Evolutionary conservation across 2,888 invertebrate genomes (phyloP), one percentile per base, ranked within the genome.

Genomic region (Lypha dubia): DNA sequence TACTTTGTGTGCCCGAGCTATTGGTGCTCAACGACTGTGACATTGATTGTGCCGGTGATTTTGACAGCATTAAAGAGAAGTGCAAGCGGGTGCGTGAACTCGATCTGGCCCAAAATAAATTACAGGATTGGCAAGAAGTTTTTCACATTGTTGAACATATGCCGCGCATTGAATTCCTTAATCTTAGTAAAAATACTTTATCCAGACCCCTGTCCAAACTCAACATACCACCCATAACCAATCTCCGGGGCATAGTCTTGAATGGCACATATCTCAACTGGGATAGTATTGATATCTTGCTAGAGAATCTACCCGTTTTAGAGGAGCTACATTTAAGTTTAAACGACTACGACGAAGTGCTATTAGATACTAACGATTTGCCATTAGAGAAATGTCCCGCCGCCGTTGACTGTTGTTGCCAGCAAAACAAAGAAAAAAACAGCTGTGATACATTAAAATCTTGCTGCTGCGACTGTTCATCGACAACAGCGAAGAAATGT

Each of bases 281-380:
- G 98, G 94, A 95, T 49, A 96, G 95, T 88, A 95, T 98, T 53
- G 95, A 95, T 88, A 94, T 95, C 62, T 93, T 98, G 85, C 93
- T 98, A 73, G 94, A 95, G 89, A 94, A 95, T 89, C 93, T 97
- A 85, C 96, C 96, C 79, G 95, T 95, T 90, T 93, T 98, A 56
- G 96, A 97, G 93, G 98, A 98, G 93, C 93, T 99, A 86, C 98
- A 98, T 93, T 93, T 98, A 88, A 98, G 98, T 90, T 94, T 98
- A 84, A 99, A 98, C 92, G 96, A 97, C 91, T 98, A 97, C 92
- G 94, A 94, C 32, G 94, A 95, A 87, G 96, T 97, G 49, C 94
- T 96, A 79, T 93, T 97, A 58, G 94, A 94, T 86, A 92, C 92
- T 24, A 89, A 90, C 63, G 89, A 88, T 86, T 62, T 53, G 24